phyloP scores from a whole-genome alignment of 2,888 invertebrate species.

The Agrochola litura region DNA sequence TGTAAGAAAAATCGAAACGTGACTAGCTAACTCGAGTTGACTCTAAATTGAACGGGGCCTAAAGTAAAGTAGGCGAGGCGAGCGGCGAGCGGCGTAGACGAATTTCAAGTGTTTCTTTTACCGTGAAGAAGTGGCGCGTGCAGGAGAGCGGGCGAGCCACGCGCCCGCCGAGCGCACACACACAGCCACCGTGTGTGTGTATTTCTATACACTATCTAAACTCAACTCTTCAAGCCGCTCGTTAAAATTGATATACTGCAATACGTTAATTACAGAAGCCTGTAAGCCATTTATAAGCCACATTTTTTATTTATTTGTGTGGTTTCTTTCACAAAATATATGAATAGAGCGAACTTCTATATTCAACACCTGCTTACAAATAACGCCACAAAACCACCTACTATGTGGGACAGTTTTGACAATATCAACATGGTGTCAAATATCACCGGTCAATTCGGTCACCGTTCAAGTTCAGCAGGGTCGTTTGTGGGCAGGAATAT shows the following conservation, averaged over 20 bases:
- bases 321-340: not conserved
- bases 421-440: constrained; percentile 43
- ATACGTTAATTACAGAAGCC: constrained; percentile 19
- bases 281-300: not conserved
- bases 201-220: constrained; percentile 47
- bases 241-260: constrained; percentile 42
- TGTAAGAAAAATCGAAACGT: constrained; percentile 70
- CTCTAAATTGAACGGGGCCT: constrained; percentile 77
- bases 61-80: constrained; percentile 78
- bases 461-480: constrained; percentile 48
- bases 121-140: constrained; percentile 84
- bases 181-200: constrained; percentile 5
- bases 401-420: constrained; percentile 13
- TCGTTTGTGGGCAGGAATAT: constrained; percentile 28
- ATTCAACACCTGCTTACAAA: constrained; percentile 11
- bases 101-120: constrained; percentile 86
- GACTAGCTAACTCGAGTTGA: constrained; percentile 74
- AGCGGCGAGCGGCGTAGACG: constrained; percentile 80
- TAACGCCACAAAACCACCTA: constrained; percentile 9
- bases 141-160: constrained; percentile 75
- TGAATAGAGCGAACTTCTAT: not conserved
- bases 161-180: constrained; percentile 52
- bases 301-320: not conserved
- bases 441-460: constrained; percentile 47
- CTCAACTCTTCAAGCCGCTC: constrained; percentile 43